These are phyloP conservation scores for Mormyrus hasselquistii DNA, from an alignment of 2,797 vertebrate genomes.

Conservation along the genomic window DNA sequence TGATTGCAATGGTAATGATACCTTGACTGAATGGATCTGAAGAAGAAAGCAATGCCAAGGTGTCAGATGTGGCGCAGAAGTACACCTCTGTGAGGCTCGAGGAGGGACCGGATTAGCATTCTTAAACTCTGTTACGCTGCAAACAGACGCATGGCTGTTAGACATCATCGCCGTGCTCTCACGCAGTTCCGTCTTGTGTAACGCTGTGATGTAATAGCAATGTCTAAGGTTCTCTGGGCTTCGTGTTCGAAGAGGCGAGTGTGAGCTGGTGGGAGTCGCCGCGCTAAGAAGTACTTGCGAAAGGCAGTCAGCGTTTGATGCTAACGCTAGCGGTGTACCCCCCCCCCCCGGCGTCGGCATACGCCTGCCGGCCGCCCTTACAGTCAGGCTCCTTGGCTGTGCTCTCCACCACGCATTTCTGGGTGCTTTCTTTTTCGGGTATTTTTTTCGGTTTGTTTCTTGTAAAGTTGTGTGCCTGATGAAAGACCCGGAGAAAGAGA, in stretches of 20 bases:
- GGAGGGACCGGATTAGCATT: neutral
- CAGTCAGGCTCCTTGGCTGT: neutral
- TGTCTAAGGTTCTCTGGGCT: slow-evolving; percentile 41
- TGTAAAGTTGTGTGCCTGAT: neutral
- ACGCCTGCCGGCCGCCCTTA: neutral
- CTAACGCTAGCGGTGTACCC: too few relatives aligned
- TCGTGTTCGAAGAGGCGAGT: slow-evolving; percentile 31
- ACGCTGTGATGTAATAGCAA: slow-evolving; percentile 58
- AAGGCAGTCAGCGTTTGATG: neutral
- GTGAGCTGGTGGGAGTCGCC: slow-evolving; percentile 21
- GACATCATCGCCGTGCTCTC: slow-evolving; percentile 30
- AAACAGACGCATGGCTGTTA: slow-evolving; percentile 17
- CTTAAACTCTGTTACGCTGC: neutral
- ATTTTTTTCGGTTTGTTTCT: neutral
- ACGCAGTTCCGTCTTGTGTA: slow-evolving; percentile 54
- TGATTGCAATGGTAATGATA: neutral
- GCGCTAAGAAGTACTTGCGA: neutral
- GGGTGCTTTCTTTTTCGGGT: neutral
- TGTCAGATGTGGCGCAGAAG: neutral
- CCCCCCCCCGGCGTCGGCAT: too few relatives aligned
- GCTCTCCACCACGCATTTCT: neutral
- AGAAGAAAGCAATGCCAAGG: neutral
- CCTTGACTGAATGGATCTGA: neutral
- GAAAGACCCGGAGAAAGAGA: neutral
- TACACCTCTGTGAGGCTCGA: neutral